Conservation (phyloP, 2,113 vertebrate genomes). For the Oncorhynchus tshawytscha region DNA sequence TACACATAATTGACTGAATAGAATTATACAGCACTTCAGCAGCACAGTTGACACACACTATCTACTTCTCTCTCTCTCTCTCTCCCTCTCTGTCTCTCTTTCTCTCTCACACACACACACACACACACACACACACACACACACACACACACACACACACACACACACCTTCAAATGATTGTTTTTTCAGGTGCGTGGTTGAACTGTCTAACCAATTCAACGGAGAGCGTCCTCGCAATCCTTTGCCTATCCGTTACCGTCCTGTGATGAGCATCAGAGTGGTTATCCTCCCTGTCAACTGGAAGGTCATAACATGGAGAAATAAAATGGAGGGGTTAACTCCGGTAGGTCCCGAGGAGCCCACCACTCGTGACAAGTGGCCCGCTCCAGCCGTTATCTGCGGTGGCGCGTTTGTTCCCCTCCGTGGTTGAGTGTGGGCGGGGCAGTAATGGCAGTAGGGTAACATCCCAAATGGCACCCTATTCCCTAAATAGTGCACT, state of each 20-base stretch:
- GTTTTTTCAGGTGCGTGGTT: too few relatives aligned
- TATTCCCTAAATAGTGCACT: too few relatives aligned
- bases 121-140: not conserved
- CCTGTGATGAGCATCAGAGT: too few relatives aligned
- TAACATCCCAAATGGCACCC: too few relatives aligned
- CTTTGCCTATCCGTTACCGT: not conserved
- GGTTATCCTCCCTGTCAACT: not conserved
- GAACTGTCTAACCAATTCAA: not conserved
- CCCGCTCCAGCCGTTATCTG: not conserved
- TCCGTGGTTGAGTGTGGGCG: not conserved
- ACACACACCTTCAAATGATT: not conserved
- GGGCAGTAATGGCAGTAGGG: not conserved
- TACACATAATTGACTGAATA: too few relatives aligned
- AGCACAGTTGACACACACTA: too few relatives aligned
- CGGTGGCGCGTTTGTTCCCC: not conserved
- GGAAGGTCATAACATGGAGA: not conserved
- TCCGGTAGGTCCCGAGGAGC: not conserved
- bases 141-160: not conserved
- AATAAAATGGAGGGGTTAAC: not conserved
- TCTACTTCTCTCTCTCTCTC: too few relatives aligned
- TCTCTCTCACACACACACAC: not conserved
- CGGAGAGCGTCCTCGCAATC: too few relatives aligned
- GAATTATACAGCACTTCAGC: too few relatives aligned
- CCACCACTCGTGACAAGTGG: not conserved
- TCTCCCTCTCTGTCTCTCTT: too few relatives aligned